These are phyloP conservation scores for Anthopleura xanthogrammica DNA, from an alignment of 92 coral and sea anemone genomes.

Conservation along the genomic window DNA sequence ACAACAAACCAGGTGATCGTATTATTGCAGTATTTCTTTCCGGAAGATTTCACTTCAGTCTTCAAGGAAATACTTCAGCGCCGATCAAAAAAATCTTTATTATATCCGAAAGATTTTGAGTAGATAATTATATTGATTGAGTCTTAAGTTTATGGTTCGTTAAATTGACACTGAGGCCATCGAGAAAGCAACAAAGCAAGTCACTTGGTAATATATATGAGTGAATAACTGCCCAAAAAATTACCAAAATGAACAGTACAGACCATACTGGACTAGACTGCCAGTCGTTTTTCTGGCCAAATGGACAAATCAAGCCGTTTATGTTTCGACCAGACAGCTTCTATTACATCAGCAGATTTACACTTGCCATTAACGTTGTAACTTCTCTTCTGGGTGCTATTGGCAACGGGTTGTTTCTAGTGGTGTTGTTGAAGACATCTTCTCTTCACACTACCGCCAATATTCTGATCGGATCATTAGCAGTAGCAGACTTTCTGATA, in stretches of 20 bases:
- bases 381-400: background rate
- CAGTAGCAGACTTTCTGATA: conserved; percentile 1
- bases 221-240: no score
- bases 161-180: no score
- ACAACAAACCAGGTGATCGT: no score
- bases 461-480: conserved; percentile 11
- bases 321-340: conserved; percentile 4
- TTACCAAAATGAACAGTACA: background rate
- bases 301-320: conserved; percentile 13
- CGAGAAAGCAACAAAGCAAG: no score
- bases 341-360: background rate
- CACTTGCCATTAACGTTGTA: background rate
- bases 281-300: background rate
- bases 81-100: no score
- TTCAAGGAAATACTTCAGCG: no score
- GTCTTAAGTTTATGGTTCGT: no score
- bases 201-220: no score
- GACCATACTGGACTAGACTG: background rate
- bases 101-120: no score
- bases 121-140: no score
- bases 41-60: no score
- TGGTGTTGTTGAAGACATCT: background rate
- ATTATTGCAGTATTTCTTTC: no score
- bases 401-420: conserved; percentile 3
- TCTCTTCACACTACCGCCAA: conserved; percentile 20